These are phyloP conservation scores for Acrossocheilus wenchowensis DNA, from an alignment of 2,797 vertebrate genomes.

Conservation along the genomic window DNA sequence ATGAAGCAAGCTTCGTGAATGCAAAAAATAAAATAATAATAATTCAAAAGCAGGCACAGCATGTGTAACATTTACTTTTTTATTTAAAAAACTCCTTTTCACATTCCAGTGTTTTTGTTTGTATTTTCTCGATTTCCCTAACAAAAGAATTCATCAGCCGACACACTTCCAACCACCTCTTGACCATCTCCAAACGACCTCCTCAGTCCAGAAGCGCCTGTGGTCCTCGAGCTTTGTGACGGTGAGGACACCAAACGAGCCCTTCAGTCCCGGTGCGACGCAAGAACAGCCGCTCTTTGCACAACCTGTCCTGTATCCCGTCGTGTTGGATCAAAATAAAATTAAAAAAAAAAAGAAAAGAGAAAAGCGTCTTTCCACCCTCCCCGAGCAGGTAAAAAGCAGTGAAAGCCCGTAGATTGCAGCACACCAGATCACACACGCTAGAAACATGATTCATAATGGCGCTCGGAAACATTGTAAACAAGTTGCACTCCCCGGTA, in stretches of 20 bases:
- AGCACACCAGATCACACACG: conserved; percentile 12
- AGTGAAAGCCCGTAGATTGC: conserved; percentile 39
- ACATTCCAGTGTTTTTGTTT: conserved; percentile 84
- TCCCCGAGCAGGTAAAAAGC: conserved; percentile 44
- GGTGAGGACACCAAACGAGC: not conserved
- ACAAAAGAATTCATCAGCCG: conserved; percentile 63
- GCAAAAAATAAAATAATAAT: not conserved
- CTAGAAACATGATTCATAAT: conserved; percentile 52
- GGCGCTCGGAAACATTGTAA: conserved; percentile 52
- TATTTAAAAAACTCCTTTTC: conserved; percentile 67
- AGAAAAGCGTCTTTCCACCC: conserved; percentile 14
- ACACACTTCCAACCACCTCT: conserved; percentile 72
- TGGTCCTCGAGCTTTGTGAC: not conserved
- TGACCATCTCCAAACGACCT: conserved; percentile 57
- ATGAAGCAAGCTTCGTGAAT: not conserved
- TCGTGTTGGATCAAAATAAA: conserved; percentile 35
- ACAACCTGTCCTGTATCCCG: conserved; percentile 16
- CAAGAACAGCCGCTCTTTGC: conserved; percentile 11
- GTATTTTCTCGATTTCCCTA: conserved; percentile 76
- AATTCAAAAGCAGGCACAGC: not conserved
- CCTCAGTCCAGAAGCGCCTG: conserved; percentile 57
- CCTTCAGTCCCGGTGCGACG: conserved; percentile 39
- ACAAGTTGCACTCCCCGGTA: conserved; percentile 52
- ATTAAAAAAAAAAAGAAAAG: not conserved
- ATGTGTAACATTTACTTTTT: conserved; percentile 52